phyloP scores from a whole-genome alignment of 2,888 invertebrate species.

The Apotomis turbidana region DNA sequence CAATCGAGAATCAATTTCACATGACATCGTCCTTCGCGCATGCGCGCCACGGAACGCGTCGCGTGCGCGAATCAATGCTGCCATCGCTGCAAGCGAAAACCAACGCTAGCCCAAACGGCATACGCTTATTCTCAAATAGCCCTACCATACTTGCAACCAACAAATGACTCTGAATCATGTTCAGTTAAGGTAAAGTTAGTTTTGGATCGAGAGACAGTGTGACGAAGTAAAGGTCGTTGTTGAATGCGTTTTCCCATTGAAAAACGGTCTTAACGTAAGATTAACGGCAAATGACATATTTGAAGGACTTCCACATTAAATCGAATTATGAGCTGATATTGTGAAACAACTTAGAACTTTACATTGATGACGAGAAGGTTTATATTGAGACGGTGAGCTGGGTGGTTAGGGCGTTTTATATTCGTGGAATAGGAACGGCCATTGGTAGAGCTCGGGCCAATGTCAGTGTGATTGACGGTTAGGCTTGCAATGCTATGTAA shows the following conservation, averaged over 20 bases:
- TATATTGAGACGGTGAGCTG: slow-evolving; percentile 8
- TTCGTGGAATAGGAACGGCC: slow-evolving; percentile 41
- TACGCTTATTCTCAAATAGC: background rate
- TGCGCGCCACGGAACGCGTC: slow-evolving; percentile 62
- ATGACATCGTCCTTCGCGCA: slow-evolving; percentile 63
- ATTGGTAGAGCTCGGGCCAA: slow-evolving; percentile 50
- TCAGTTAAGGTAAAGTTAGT: background rate
- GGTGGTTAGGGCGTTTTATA: slow-evolving; percentile 37
- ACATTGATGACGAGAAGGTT: background rate
- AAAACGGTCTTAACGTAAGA: slow-evolving; percentile 47
- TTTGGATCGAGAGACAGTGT: slow-evolving; percentile 2
- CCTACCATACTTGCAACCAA: background rate
- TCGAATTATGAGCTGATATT: background rate
- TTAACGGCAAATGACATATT: slow-evolving; percentile 48
- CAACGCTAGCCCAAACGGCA: background rate
- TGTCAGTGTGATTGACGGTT: slow-evolving; percentile 53
- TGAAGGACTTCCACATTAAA: slow-evolving; percentile 23
- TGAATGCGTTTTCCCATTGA: slow-evolving; percentile 47
- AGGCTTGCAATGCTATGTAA: slow-evolving; percentile 34
- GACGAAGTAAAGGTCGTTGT: slow-evolving; percentile 53
- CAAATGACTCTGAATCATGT: background rate
- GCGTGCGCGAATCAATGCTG: slow-evolving; percentile 54
- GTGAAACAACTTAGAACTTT: background rate
- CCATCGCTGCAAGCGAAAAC: background rate
- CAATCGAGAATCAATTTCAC: slow-evolving; percentile 64